Evolutionary conservation across 2,113 vertebrate species (phyloP), one percentile per base, ranked within the genome.

Genomic region (Antennarius striatus): DNA sequence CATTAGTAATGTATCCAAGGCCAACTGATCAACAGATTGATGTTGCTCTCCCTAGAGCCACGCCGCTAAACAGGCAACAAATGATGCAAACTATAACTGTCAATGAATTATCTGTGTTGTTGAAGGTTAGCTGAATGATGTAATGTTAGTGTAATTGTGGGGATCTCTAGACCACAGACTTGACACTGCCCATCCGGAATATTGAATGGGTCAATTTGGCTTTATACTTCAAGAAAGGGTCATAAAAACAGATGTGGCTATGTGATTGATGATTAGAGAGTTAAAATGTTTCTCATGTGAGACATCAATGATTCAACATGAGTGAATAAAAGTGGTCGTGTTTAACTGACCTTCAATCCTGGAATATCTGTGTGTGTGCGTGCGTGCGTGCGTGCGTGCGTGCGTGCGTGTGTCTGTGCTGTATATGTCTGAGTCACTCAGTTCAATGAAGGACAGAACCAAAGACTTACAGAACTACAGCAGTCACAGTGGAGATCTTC

Each of bases 351-450:
- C 59, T 17, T 10, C 16, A 57, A 10, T 40, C 47, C 30, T 50
- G 14, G 61, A 43, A 54, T 68, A 32, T 50, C n/a, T 59, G 32
- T 36, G 32, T 36, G 32, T 36, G 32, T 36, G 32, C 3, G 7
- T 36, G 32, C 3, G 32, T 36, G 32, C 3, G 32, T 36, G 32
- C 3, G 32, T 7, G 7, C 3, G 32, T 7, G 32, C 3, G 32
- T 36, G 32, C 3, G 32, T 36, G 32, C 3, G 22, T 16, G 39
- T 32, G 17, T 40, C 30, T 22, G 3, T 12, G 22, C 10, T 47
- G 5, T n/a, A 22, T 51, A 53, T 60, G 48, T 48, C 17, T 67
- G 62, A 68, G 29, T 77, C 51, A 69, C 12, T 2, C 16, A 39
- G 10, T 40, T 30, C 54, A 40, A 39, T 59, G 4, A 58, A 17